phyloP scores from a whole-genome alignment of 2,797 vertebrate genomes.

The Rhadinocentrus ornatus region DNA sequence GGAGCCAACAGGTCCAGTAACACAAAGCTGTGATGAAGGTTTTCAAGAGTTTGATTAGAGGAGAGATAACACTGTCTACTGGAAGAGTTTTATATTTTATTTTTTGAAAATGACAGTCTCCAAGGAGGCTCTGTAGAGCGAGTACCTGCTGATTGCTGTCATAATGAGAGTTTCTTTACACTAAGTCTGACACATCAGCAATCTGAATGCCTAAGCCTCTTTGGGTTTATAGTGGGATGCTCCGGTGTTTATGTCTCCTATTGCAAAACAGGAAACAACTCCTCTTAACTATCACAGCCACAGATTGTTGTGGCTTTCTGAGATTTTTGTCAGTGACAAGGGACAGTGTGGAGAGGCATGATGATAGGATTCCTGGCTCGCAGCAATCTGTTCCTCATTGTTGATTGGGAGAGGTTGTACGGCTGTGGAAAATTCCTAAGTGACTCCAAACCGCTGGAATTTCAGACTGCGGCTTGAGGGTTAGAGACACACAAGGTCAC shows the following conservation, averaged over 20 bases:
- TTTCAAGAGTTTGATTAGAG: conserved; percentile 57
- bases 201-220: conserved; percentile 9
- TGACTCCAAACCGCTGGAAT: conserved; percentile 84
- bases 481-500: conserved; percentile 81
- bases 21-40: conserved; percentile 47
- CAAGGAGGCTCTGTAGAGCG: conserved; percentile 1
- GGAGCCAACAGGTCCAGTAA: conserved; percentile 75
- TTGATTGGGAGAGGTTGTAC: conserved; percentile 80
- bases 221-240: conserved; percentile 15
- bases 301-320: conserved; percentile 62
- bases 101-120: conserved; percentile 32
- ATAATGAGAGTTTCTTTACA: conserved; percentile 10
- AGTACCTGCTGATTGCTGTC: conserved; percentile 20
- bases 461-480: conserved; percentile 82
- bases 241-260: conserved; percentile 20
- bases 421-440: conserved; percentile 84
- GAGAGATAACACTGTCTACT: conserved; percentile 50
- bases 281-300: conserved; percentile 46
- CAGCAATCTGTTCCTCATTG: conserved; percentile 82
- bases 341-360: conserved; percentile 69
- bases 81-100: conserved; percentile 28
- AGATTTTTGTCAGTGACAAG: conserved; percentile 69
- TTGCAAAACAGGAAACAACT: conserved; percentile 66
- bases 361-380: conserved; percentile 75
- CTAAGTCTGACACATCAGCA: conserved; percentile 18